phyloP scores from a whole-genome alignment of 2,888 invertebrate genomes.

The Lysandra coridon region DNA sequence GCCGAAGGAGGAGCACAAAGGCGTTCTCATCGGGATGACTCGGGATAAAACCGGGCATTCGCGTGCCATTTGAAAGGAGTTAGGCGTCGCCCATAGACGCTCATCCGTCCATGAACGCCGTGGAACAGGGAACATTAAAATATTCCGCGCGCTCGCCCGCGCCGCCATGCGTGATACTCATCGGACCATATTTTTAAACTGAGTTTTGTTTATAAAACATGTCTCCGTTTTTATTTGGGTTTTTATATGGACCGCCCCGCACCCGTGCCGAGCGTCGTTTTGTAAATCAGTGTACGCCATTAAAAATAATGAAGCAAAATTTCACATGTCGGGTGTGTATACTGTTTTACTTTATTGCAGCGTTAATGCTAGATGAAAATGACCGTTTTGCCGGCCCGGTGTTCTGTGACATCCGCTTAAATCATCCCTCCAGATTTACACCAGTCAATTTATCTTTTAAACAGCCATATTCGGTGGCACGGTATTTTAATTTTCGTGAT shows the following conservation, averaged over 20 bases:
- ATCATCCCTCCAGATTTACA: constrained; percentile 42
- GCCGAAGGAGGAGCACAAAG: constrained; percentile 45
- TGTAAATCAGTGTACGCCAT: constrained; percentile 56
- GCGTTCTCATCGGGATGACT: constrained; percentile 48
- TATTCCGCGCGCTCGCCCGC: constrained; percentile 64
- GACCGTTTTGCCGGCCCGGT: constrained; percentile 41
- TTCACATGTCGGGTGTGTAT: constrained; percentile 44
- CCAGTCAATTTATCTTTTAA: constrained; percentile 41
- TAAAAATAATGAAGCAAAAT: constrained; percentile 61
- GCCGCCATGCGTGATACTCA: constrained; percentile 57
- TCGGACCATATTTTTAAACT: constrained; percentile 65
- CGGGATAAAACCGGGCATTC: constrained; percentile 54
- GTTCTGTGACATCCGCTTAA: constrained; percentile 37
- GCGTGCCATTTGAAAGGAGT: constrained; percentile 59
- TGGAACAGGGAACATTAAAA: constrained; percentile 63
- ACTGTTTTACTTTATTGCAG: constrained; percentile 45
- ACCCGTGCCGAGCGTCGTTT: constrained; percentile 45
- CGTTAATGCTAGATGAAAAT: constrained; percentile 45
- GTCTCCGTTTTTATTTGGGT: constrained; percentile 46
- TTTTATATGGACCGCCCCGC: constrained; percentile 36
- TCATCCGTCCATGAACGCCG: constrained; percentile 55
- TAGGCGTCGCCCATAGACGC: constrained; percentile 54
- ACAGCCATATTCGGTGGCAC: constrained; percentile 35
- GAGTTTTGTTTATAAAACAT: constrained; percentile 63
- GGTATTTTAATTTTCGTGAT: constrained; percentile 34